phyloP scores from a whole-genome alignment of 2,113 vertebrate genomes.

The Pogonocichla stellata region DNA sequence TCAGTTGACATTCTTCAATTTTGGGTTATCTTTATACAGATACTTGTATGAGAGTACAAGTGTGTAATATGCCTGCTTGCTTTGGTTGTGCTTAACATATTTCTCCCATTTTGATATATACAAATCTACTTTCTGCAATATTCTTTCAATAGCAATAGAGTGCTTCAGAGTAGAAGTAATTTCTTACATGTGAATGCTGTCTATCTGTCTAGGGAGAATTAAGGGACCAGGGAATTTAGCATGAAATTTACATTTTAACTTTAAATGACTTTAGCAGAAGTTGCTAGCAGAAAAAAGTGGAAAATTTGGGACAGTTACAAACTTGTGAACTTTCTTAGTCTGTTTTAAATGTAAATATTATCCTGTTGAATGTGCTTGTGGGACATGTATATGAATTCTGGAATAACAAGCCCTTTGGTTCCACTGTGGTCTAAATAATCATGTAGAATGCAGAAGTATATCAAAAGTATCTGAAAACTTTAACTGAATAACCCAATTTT shows the following conservation, averaged over 20 bases:
- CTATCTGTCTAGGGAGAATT: slow-evolving; percentile 20
- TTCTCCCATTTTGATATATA: slow-evolving; percentile 22
- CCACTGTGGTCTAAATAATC: slow-evolving; percentile 1
- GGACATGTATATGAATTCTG: not conserved
- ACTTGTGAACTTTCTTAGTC: slow-evolving; percentile 44
- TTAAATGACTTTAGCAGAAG: slow-evolving; percentile 39
- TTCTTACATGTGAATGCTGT: slow-evolving; percentile 13
- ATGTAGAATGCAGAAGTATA: not conserved
- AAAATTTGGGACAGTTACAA: slow-evolving; percentile 23
- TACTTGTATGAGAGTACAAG: not conserved
- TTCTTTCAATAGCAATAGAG: slow-evolving; percentile 7
- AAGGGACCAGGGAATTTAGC: not conserved
- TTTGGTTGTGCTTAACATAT: not conserved
- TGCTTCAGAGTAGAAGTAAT: slow-evolving; percentile 3
- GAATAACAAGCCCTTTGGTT: slow-evolving; percentile 1
- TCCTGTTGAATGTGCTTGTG: slow-evolving; percentile 19
- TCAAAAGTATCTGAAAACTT: not conserved
- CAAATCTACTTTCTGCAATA: not conserved
- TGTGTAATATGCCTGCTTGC: not conserved
- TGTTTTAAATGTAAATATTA: slow-evolving; percentile 60
- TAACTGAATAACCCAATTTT: not conserved
- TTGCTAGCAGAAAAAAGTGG: slow-evolving; percentile 13
- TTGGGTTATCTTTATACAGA: not conserved
- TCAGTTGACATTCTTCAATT: not conserved
- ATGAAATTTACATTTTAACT: slow-evolving; percentile 44